These are phyloP conservation scores for Drosophila mimica DNA, from an alignment of 2,888 invertebrate species.

Conservation along the genomic window DNA sequence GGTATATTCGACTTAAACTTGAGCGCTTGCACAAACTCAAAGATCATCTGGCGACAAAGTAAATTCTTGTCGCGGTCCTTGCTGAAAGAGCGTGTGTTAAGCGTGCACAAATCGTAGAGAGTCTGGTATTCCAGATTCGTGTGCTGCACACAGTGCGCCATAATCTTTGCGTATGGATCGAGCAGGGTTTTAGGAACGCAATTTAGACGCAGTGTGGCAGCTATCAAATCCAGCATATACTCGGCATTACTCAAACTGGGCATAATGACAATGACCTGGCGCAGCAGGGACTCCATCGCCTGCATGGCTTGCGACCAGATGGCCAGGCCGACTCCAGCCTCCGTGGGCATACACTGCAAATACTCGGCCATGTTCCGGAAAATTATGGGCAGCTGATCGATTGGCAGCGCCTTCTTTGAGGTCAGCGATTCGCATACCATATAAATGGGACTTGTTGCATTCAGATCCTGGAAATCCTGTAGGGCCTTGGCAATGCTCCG, in stretches of 20 bases:
- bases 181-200: slow-evolving; percentile 90
- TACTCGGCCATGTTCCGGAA: slow-evolving; percentile 97
- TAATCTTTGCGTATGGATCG: slow-evolving; percentile 97
- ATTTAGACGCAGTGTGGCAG: slow-evolving; percentile 93
- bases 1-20: slow-evolving; percentile 98
- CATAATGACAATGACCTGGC: slow-evolving; percentile 90
- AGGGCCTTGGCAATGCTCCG: slow-evolving; percentile 96
- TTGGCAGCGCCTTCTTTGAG: slow-evolving; percentile 90
- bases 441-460: slow-evolving; percentile 97
- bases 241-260: slow-evolving; percentile 89
- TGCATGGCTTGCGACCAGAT: slow-evolving; percentile 93
- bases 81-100: slow-evolving; percentile 95
- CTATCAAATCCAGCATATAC: slow-evolving; percentile 91
- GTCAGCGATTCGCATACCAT: slow-evolving; percentile 91
- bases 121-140: slow-evolving; percentile 91
- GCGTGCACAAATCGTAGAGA: slow-evolving; percentile 94
- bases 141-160: slow-evolving; percentile 96
- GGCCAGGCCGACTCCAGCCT: slow-evolving; percentile 89
- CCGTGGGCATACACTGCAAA: slow-evolving; percentile 95
- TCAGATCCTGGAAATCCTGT: slow-evolving; percentile 97
- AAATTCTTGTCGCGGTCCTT: slow-evolving; percentile 97
- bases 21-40: slow-evolving; percentile 97
- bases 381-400: slow-evolving; percentile 90
- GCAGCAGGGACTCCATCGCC: slow-evolving; percentile 94
- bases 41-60: slow-evolving; percentile 95